Conservation (phyloP, 64 coral and sea anemone species). For the Astreopora myriophthalma region DNA sequence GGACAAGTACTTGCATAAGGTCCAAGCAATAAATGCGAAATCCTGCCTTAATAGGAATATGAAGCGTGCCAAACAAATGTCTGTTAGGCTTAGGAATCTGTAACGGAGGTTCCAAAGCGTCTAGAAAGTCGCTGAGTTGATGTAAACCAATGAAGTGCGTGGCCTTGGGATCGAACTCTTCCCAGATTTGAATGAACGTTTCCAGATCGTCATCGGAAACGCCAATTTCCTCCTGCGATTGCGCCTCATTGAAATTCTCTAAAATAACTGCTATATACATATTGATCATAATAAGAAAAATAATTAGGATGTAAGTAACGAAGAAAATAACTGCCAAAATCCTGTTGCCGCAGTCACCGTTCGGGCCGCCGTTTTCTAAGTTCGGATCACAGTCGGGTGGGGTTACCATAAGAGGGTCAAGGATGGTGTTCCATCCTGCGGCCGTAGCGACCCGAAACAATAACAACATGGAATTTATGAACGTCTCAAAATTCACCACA, state of each 20-base stretch:
- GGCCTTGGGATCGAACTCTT: slow-evolving; percentile 85
- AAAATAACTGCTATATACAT: slow-evolving; percentile 99
- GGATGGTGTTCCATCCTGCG: slow-evolving; percentile 97
- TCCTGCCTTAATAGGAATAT: slow-evolving; percentile 79
- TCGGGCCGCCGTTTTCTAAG: not conserved
- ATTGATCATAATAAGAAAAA: slow-evolving; percentile 96
- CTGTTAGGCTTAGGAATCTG: slow-evolving; percentile 94
- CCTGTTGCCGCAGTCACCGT: slow-evolving; percentile 86
- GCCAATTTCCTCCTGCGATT: slow-evolving; percentile 95
- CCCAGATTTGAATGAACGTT: slow-evolving; percentile 89
- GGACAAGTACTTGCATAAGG: slow-evolving; percentile 83
- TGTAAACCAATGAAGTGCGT: slow-evolving; percentile 88
- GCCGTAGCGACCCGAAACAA: slow-evolving; percentile 97
- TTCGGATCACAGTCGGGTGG: slow-evolving; percentile 63
- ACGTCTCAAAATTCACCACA: slow-evolving; percentile 99
- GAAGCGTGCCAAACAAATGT: slow-evolving; percentile 67
- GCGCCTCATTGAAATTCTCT: slow-evolving; percentile 99
- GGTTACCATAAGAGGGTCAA: slow-evolving; percentile 90
- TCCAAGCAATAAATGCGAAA: slow-evolving; percentile 89
- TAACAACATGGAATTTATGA: slow-evolving; percentile 85
- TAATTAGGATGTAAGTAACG: slow-evolving; percentile 93
- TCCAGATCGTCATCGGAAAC: slow-evolving; percentile 97
- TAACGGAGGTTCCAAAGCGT: slow-evolving; percentile 84
- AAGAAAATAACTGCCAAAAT: slow-evolving; percentile 95
- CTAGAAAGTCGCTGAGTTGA: slow-evolving; percentile 88